Percentiles rank a stretch among this genome's conserved stretches.
Conservation (phyloP, 1,140 invertebrate genomes). For the Penaeus japonicus region DNA sequence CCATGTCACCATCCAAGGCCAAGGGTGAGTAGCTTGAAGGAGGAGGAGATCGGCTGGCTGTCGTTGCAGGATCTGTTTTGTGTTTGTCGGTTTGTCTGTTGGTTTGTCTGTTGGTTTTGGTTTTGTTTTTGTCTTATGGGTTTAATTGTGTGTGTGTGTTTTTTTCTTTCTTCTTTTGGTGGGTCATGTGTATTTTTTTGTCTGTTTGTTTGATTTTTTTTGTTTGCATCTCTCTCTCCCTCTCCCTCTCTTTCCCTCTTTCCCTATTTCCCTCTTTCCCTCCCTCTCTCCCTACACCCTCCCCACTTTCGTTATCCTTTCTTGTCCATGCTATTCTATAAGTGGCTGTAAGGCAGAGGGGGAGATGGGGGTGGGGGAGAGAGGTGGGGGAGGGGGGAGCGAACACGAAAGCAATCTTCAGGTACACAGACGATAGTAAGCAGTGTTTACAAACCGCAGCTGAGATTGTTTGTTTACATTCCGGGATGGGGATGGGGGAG, state of each 20-base stretch:
- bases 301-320: not conserved
- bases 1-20: conserved; percentile 36
- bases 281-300: not conserved
- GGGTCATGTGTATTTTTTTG: no score
- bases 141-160: no score
- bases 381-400: no score
- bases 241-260: not conserved
- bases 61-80: not conserved
- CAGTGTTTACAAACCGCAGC: no score
- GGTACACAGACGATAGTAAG: no score
- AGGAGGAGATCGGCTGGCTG: not conserved
- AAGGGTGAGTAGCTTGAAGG: conserved; percentile 10
- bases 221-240: not conserved
- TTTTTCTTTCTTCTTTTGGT: not conserved
- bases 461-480: no score
- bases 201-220: no score
- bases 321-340: not conserved
- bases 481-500: no score
- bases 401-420: no score
- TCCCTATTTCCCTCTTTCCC: not conserved
- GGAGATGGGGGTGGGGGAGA: no score
- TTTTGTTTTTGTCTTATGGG: no score
- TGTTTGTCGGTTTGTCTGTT: not conserved
- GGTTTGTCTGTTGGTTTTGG: not conserved
- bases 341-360: no score